A percentile compares a stretch with the other conserved stretches of the same genome.
phyloP scores from a whole-genome alignment of 1,140 invertebrate genomes.

The Drosophila lowei region DNA sequence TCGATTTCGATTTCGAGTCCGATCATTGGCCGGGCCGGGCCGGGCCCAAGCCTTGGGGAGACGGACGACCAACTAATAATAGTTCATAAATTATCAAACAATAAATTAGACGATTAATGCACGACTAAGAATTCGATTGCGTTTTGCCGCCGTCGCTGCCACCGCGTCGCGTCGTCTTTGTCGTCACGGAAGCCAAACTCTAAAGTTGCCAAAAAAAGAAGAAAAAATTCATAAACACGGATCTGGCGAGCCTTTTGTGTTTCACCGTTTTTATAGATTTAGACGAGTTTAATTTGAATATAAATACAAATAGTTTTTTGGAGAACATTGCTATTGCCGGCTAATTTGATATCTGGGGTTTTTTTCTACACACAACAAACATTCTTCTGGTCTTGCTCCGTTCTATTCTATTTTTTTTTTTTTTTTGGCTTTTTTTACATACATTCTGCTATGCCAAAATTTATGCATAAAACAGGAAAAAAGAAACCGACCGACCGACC shows the following conservation, averaged over 20 bases:
- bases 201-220: slow-evolving; percentile 54
- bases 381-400: slow-evolving; percentile 20
- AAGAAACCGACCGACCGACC: not conserved
- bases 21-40: no score
- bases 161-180: slow-evolving; percentile 26
- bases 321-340: slow-evolving; percentile 65
- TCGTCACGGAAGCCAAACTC: slow-evolving; percentile 49
- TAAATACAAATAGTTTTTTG: slow-evolving; percentile 77
- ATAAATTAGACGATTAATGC: slow-evolving; percentile 82
- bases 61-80: slow-evolving; percentile 61
- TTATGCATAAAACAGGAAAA: slow-evolving; percentile 52
- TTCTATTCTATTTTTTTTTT: slow-evolving; percentile 19
- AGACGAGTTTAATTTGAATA: slow-evolving; percentile 81
- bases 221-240: slow-evolving; percentile 70
- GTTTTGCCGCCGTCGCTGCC: slow-evolving; percentile 59
- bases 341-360: slow-evolving; percentile 60
- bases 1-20: no score
- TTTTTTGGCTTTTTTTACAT: slow-evolving; percentile 23
- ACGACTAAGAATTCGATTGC: slow-evolving; percentile 78
- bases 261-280: slow-evolving; percentile 78
- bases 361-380: slow-evolving; percentile 44
- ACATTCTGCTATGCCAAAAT: slow-evolving; percentile 31
- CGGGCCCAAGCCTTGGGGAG: not conserved
- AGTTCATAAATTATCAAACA: slow-evolving; percentile 80
- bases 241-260: slow-evolving; percentile 72